A percentile compares a stretch with the other conserved stretches of the same genome.
phyloP scores from a whole-genome alignment of 2,797 vertebrate genomes.

The Paramormyrops hopkinsi region DNA sequence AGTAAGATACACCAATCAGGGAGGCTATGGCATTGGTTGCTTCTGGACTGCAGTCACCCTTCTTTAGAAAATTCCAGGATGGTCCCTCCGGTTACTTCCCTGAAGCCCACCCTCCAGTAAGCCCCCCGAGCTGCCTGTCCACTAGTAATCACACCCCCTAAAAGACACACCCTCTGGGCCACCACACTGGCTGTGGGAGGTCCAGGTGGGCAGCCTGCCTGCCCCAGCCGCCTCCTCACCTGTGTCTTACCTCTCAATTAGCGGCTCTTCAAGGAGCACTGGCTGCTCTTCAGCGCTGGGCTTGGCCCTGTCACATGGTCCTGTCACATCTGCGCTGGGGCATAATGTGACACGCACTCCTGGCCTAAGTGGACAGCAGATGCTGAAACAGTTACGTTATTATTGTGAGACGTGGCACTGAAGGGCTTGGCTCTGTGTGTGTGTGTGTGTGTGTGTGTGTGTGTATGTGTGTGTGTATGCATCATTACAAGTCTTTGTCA shows the following conservation, averaged over 20 bases:
- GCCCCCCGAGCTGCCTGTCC: constrained; percentile 26
- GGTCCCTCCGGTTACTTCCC: neutral
- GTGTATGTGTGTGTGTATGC: constrained; percentile 47
- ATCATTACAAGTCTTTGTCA: constrained; percentile 21
- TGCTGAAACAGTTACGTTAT: constrained; percentile 30
- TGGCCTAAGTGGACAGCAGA: constrained; percentile 34
- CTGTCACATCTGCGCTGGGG: constrained; percentile 46
- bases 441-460: constrained; percentile 53
- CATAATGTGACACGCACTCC: constrained; percentile 35
- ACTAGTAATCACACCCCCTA: neutral
- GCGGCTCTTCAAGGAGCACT: constrained; percentile 45
- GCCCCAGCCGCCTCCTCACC: constrained; percentile 52
- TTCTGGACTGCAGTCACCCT: neutral
- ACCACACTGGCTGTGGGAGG: constrained; percentile 37
- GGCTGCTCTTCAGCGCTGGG: constrained; percentile 37
- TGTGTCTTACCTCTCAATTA: constrained; percentile 61
- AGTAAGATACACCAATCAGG: neutral
- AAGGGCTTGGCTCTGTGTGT: constrained; percentile 56
- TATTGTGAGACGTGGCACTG: constrained; percentile 15
- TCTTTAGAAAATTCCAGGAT: neutral
- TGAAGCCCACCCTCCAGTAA: constrained; percentile 26
- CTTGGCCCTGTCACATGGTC: constrained; percentile 44
- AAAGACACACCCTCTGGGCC: constrained; percentile 22
- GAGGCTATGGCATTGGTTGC: constrained; percentile 4
- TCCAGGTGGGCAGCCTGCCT: constrained; percentile 47